Evolutionary conservation across 2,113 vertebrate species (phyloP).

Genomic region (Protomyctophum bolini): DNA sequence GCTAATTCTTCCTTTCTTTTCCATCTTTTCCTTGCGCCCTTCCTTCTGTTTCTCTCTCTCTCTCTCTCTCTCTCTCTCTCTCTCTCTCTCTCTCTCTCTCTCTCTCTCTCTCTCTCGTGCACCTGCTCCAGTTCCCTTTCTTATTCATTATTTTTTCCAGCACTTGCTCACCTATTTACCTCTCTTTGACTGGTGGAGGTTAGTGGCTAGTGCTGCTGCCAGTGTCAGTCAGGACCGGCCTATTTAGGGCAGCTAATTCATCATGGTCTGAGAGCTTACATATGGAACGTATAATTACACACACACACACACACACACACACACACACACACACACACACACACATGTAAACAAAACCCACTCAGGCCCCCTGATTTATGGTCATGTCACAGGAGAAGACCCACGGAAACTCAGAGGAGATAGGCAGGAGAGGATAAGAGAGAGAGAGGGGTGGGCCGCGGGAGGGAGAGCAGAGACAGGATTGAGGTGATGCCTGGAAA

Average conservation of each 20-base stretch:
- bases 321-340: too few species aligned
- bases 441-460: not conserved
- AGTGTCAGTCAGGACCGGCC: constrained; percentile 73
- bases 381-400: constrained; percentile 58
- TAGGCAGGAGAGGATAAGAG: constrained; percentile 23
- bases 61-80: not conserved
- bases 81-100: too few species aligned
- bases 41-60: not conserved
- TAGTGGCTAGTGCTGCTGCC: constrained; percentile 39
- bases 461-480: not conserved
- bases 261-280: constrained; percentile 74
- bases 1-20: not conserved
- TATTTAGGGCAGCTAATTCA: constrained; percentile 79
- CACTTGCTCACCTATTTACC: constrained; percentile 30
- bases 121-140: not conserved
- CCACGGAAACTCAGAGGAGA: constrained; percentile 37
- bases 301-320: too few species aligned
- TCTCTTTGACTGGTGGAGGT: constrained; percentile 36
- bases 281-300: constrained; percentile 72
- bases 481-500: constrained; percentile 7
- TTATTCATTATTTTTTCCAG: constrained; percentile 1
- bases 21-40: not conserved
- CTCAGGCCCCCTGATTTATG: constrained; percentile 74
- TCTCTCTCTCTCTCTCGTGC: not conserved
- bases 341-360: constrained; percentile 68